Evolutionary conservation across 2,888 invertebrate species (phyloP).

Genomic region (Diploptera punctata): DNA sequence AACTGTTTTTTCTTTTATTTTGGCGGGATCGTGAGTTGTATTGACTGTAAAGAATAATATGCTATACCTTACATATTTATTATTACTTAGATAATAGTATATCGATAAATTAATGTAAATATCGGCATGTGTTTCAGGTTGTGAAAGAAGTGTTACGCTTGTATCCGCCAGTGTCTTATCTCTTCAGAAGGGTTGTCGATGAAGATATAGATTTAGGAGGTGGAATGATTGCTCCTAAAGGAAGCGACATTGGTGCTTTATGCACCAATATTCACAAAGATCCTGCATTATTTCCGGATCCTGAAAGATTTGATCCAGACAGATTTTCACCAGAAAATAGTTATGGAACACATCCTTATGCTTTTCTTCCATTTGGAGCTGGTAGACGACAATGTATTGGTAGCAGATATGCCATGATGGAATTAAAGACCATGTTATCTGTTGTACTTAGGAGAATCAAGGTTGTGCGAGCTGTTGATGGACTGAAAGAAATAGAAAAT

Average conservation of each 20-base stretch:
- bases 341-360: slow-evolving; percentile 33
- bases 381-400: slow-evolving; percentile 42
- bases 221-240: slow-evolving; percentile 23
- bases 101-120: too few relatives aligned
- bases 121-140: slow-evolving; percentile 29
- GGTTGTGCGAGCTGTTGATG: slow-evolving; percentile 5
- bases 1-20: too few relatives aligned
- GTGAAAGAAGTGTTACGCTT: slow-evolving; percentile 43
- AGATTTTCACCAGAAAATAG: slow-evolving; percentile 39
- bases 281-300: slow-evolving; percentile 28
- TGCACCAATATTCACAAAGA: slow-evolving; percentile 32
- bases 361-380: slow-evolving; percentile 42
- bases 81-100: too few relatives aligned
- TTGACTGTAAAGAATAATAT: too few relatives aligned
- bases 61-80: too few relatives aligned
- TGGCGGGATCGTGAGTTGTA: too few relatives aligned
- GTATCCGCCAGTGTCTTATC: slow-evolving; percentile 37
- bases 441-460: slow-evolving; percentile 33
- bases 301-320: slow-evolving; percentile 39
- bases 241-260: slow-evolving; percentile 31
- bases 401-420: slow-evolving; percentile 42
- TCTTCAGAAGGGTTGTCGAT: slow-evolving; percentile 21
- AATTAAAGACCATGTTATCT: slow-evolving; percentile 39
- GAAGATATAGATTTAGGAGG: slow-evolving; percentile 19
- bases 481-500: not conserved